phyloP scores from a whole-genome alignment of 2,797 vertebrate genomes.

The Furcifer pardalis region DNA sequence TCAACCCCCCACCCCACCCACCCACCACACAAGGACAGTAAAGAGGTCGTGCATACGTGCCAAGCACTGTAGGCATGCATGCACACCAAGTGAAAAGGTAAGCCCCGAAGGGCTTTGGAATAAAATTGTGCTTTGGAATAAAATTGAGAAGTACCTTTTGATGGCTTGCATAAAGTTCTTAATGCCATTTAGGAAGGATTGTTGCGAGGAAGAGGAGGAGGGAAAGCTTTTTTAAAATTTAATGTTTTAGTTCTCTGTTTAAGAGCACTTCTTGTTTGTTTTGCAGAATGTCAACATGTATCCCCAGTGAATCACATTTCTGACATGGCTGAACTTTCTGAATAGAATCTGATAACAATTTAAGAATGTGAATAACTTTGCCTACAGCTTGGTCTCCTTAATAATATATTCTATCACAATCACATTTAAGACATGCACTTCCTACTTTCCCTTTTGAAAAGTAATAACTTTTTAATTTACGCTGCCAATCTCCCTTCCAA shows the following conservation, averaged over 20 bases:
- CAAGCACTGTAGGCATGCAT: too few species aligned
- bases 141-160: conserved; percentile 38
- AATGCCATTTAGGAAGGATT: conserved; percentile 64
- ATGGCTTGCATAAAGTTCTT: conserved; percentile 65
- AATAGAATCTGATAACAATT: conserved; percentile 53
- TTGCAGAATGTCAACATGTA: conserved; percentile 63
- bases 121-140: conserved; percentile 61
- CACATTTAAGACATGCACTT: conserved; percentile 27
- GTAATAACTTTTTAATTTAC: not conserved
- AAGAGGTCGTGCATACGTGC: too few species aligned
- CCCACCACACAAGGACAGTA: too few species aligned
- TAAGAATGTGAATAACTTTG: conserved; percentile 50
- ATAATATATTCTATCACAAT: conserved; percentile 36
- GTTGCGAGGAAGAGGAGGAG: conserved; percentile 46
- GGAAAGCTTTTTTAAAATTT: conserved; percentile 62
- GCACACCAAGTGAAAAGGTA: too few species aligned
- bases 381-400: conserved; percentile 41
- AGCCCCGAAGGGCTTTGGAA: too few species aligned
- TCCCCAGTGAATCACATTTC: conserved; percentile 60
- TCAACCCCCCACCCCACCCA: not conserved
- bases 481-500: not conserved
- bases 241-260: conserved; percentile 63
- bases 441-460: conserved; percentile 11
- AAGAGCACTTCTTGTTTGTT: conserved; percentile 60
- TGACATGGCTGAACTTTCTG: conserved; percentile 52